Conservation (phyloP, 2,888 invertebrate species). For the Drosophila recens region DNA sequence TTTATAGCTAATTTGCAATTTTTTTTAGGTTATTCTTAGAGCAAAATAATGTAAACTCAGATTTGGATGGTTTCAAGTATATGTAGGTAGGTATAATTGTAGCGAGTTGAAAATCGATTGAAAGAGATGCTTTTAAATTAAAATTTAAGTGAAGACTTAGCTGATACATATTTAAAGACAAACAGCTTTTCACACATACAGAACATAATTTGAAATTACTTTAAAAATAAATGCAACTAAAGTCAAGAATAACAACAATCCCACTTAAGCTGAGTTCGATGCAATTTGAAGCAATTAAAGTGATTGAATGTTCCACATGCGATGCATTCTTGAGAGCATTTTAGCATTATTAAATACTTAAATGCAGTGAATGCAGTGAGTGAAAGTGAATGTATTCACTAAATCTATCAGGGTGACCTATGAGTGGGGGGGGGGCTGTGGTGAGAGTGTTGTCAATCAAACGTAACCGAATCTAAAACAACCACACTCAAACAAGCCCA, state of each 20-base stretch:
- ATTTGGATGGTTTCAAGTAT: too few species aligned
- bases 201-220: background rate
- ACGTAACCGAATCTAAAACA: slow-evolving; percentile 21
- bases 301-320: background rate
- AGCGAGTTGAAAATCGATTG: too few species aligned
- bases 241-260: background rate
- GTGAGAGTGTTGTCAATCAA: slow-evolving; percentile 28
- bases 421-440: background rate
- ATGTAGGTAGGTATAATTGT: too few species aligned
- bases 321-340: slow-evolving; percentile 2
- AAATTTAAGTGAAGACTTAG: background rate
- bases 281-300: background rate
- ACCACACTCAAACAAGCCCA: slow-evolving; percentile 26
- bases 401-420: background rate
- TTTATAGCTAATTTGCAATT: too few species aligned
- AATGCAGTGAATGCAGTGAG: slow-evolving; percentile 8
- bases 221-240: background rate
- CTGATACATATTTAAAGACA: background rate
- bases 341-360: background rate
- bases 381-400: slow-evolving; percentile 10
- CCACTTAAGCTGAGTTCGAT: background rate
- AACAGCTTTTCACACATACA: background rate
- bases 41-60: too few species aligned
- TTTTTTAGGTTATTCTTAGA: too few species aligned
- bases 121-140: too few species aligned